Percentiles rank a stretch among this genome's conserved stretches.
These are phyloP conservation scores for Campylomormyrus numenius DNA, from an alignment of 2,113 vertebrate genomes.

Conservation along the genomic window DNA sequence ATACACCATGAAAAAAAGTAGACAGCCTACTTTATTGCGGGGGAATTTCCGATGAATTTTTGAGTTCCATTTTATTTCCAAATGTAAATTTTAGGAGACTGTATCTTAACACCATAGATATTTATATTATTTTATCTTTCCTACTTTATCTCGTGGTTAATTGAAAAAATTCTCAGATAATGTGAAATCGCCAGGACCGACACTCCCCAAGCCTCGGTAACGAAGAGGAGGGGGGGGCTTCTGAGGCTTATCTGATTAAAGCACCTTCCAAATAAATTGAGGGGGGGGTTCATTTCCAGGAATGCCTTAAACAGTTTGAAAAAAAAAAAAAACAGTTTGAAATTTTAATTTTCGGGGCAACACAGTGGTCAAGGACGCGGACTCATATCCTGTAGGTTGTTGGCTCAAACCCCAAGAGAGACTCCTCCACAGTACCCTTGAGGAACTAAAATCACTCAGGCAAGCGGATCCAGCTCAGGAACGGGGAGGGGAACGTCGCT, in stretches of 20 bases:
- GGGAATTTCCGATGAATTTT: background rate
- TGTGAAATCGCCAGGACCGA: background rate
- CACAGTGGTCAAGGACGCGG: background rate
- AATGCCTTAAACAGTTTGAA: background rate
- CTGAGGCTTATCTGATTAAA: background rate
- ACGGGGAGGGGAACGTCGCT: background rate
- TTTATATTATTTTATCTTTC: background rate
- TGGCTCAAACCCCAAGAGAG: background rate
- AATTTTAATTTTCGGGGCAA: background rate
- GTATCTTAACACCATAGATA: background rate
- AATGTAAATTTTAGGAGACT: slow-evolving; percentile 1
- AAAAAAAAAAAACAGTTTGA: no score
- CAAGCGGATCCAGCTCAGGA: background rate
- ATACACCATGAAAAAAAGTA: background rate
- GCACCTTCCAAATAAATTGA: background rate
- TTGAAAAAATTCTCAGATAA: slow-evolving; percentile 4
- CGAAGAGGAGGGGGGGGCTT: background rate
- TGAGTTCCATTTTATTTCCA: background rate
- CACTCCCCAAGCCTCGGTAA: background rate
- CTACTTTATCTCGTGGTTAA: background rate
- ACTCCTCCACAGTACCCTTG: background rate
- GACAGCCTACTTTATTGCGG: background rate
- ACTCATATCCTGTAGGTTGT: background rate
- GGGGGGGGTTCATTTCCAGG: background rate
- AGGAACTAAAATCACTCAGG: background rate